Conservation (phyloP, 2,113 vertebrate species). For the Sinocyclocheilus anshuiensis region DNA sequence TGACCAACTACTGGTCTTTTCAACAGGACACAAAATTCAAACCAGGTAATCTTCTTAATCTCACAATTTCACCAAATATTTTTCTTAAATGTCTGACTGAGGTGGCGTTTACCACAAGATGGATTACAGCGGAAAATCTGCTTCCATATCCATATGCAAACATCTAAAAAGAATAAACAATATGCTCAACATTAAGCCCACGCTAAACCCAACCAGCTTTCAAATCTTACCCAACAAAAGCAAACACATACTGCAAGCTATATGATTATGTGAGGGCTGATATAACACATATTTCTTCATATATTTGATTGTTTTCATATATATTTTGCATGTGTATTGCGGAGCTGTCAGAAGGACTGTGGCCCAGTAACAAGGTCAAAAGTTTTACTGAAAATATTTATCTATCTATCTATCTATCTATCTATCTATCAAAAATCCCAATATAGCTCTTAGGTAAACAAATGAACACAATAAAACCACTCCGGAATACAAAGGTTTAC, state of each 20-base stretch:
- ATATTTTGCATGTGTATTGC: background rate
- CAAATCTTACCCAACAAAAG: background rate
- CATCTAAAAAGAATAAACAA: conserved; percentile 13
- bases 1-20: background rate
- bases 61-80: background rate
- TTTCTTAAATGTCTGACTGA: background rate
- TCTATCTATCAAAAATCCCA: no score
- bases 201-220: background rate
- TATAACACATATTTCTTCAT: background rate
- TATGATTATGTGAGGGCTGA: background rate
- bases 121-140: conserved; percentile 7
- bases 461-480: background rate
- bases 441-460: background rate
- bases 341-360: background rate
- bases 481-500: background rate
- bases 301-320: background rate
- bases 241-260: background rate
- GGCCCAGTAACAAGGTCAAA: background rate
- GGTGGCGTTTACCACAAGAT: background rate
- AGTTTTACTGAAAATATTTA: no score
- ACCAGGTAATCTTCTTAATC: background rate
- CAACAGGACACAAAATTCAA: background rate
- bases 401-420: no score
- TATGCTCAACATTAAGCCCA: background rate
- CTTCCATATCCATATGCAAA: background rate